Percentiles rank a stretch among this genome's conserved stretches.
Evolutionary conservation across 2,113 vertebrate species (phyloP).

Genomic region (Cavia porcellus): DNA sequence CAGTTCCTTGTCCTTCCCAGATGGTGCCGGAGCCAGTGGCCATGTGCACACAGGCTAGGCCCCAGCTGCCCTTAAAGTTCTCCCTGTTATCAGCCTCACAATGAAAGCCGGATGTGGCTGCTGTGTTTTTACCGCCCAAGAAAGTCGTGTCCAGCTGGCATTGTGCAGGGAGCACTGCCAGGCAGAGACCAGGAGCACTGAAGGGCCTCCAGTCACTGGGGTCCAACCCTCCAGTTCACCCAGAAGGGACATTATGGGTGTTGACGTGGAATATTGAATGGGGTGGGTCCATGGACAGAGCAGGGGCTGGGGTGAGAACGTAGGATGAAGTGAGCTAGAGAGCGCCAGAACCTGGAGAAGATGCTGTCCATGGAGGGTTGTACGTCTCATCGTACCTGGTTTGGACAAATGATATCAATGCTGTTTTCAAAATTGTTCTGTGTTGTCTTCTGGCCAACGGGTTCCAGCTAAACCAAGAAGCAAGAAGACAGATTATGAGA

Average conservation of each 20-base stretch:
- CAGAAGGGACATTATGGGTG: not conserved
- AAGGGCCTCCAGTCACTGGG: not conserved
- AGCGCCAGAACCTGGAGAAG: not conserved
- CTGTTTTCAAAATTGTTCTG: slow-evolving; percentile 60
- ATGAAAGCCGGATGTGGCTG: not conserved
- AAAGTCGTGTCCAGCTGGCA: not conserved
- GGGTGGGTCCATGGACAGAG: not conserved
- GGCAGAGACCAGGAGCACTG: not conserved
- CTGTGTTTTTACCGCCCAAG: not conserved
- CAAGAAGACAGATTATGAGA: not conserved
- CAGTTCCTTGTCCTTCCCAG: not conserved
- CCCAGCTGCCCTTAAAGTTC: not conserved
- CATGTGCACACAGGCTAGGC: not conserved
- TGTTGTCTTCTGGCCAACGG: slow-evolving; percentile 84
- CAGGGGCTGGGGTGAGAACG: not conserved
- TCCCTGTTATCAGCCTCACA: not conserved
- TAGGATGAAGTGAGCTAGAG: not conserved
- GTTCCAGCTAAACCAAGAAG: slow-evolving; percentile 86
- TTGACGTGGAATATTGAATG: not conserved
- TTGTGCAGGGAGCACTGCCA: fast-evolving
- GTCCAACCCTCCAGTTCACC: not conserved
- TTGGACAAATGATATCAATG: slow-evolving; percentile 84
- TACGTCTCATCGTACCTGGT: slow-evolving; percentile 74
- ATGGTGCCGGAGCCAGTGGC: not conserved
- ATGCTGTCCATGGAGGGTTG: fast-evolving